A percentile compares a stretch with the other conserved stretches of the same genome.
Evolutionary conservation across 2,797 vertebrate species (phyloP).

Genomic region (Dermochelys coriacea): DNA sequence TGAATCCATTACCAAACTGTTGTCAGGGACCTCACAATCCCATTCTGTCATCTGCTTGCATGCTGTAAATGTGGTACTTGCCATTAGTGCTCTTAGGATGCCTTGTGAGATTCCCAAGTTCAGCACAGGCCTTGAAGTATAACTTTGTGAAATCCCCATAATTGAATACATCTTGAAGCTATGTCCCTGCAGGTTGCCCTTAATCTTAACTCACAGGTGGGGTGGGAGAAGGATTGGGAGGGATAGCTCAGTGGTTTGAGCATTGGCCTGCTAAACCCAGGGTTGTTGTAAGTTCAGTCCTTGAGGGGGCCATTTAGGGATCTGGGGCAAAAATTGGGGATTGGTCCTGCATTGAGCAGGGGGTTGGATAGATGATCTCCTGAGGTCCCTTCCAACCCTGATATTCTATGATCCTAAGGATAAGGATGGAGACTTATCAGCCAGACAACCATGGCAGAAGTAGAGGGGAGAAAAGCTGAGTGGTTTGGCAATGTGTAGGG

Average conservation of each 20-base stretch:
- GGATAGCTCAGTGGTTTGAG: too few species aligned
- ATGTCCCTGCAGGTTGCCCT: neutral
- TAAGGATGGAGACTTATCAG: neutral
- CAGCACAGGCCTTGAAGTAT: neutral
- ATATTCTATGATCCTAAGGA: too few species aligned
- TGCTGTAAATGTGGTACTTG: neutral
- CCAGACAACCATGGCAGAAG: neutral
- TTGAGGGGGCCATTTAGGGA: too few species aligned
- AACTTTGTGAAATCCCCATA: neutral
- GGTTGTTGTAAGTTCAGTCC: too few species aligned
- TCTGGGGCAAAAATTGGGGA: too few species aligned
- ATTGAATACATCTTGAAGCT: neutral
- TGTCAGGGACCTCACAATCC: neutral
- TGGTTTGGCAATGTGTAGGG: neutral
- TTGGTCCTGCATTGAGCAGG: too few species aligned
- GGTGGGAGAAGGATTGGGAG: neutral
- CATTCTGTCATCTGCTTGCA: neutral
- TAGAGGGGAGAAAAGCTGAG: neutral
- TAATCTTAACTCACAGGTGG: neutral
- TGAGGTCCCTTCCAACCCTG: too few species aligned
- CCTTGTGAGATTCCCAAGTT: neutral
- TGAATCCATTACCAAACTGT: neutral
- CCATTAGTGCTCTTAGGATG: neutral
- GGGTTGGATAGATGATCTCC: too few species aligned
- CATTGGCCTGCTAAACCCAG: too few species aligned